These are phyloP conservation scores for Sabellastarte sp. DNA, from an alignment of 2,888 invertebrate genomes.

Conservation along the genomic window DNA sequence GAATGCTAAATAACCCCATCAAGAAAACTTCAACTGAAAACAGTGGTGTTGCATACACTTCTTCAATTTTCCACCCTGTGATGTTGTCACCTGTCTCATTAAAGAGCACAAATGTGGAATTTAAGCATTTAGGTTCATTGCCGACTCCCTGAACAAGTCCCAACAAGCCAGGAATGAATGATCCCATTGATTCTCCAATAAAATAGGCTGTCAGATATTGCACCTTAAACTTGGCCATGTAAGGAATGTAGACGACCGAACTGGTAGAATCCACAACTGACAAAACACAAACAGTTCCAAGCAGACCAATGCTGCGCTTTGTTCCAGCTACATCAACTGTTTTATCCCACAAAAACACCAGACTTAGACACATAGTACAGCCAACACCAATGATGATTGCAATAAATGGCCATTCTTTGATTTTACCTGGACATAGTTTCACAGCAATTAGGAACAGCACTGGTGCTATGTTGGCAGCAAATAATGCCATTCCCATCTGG, in stretches of 20 bases:
- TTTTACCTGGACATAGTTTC: too few species aligned
- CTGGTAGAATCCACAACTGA: slow-evolving; percentile 81
- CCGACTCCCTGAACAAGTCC: slow-evolving; percentile 77
- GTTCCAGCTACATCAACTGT: too few species aligned
- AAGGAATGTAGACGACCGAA: slow-evolving; percentile 83
- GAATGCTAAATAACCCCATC: slow-evolving; percentile 67
- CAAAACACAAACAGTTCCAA: slow-evolving; percentile 69
- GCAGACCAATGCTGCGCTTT: slow-evolving; percentile 60
- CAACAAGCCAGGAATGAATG: slow-evolving; percentile 76
- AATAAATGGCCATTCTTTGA: too few species aligned
- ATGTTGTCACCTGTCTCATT: slow-evolving; percentile 30
- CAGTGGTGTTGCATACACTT: slow-evolving; percentile 61
- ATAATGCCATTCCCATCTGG: too few species aligned
- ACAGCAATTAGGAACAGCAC: too few species aligned
- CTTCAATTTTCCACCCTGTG: slow-evolving; percentile 24
- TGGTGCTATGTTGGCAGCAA: too few species aligned
- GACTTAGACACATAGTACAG: too few species aligned
- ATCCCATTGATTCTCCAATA: slow-evolving; percentile 67
- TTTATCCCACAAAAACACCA: too few species aligned
- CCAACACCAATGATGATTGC: too few species aligned
- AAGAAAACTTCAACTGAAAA: slow-evolving; percentile 70
- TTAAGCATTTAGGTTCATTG: slow-evolving; percentile 57
- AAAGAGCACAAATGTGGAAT: slow-evolving; percentile 28
- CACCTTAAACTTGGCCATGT: slow-evolving; percentile 70
- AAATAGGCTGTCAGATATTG: slow-evolving; percentile 79